Evolutionary conservation across 37 sponge, comb jelly and placozoan genomes (phyloP).

Genomic region (Geodia barretti): DNA sequence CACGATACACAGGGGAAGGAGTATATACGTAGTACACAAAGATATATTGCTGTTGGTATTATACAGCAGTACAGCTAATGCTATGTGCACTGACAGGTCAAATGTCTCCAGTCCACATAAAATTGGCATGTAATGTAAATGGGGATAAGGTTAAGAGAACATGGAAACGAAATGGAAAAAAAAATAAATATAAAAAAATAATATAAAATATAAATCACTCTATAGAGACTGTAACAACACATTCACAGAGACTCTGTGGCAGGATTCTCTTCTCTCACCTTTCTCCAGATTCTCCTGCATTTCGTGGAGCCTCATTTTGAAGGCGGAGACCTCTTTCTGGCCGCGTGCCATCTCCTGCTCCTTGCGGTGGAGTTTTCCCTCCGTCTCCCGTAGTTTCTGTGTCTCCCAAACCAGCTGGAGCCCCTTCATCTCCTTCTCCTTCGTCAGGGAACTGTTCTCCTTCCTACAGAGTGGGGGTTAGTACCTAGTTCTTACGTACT

Average conservation of each 20-base stretch:
- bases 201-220: background rate
- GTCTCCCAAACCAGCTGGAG: slow-evolving; percentile 63
- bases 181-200: background rate
- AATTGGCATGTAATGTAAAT: too few relatives aligned
- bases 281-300: slow-evolving; percentile 35
- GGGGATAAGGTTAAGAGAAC: too few relatives aligned
- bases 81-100: too few relatives aligned
- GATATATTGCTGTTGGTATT: too few relatives aligned
- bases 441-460: background rate
- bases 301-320: slow-evolving; percentile 32
- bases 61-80: too few relatives aligned
- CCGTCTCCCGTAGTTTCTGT: slow-evolving; percentile 64
- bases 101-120: too few relatives aligned
- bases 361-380: slow-evolving; percentile 45
- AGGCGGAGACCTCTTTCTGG: slow-evolving; percentile 28
- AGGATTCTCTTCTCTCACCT: slow-evolving; percentile 21
- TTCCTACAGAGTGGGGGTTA: background rate
- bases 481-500: background rate
- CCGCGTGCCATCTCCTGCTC: slow-evolving; percentile 48
- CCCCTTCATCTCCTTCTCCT: slow-evolving; percentile 55
- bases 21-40: too few relatives aligned
- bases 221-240: background rate
- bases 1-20: background rate
- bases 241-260: background rate
- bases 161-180: background rate